These are phyloP conservation scores for Protonibea diacanthus DNA, from an alignment of 2,797 vertebrate genomes.

Conservation along the genomic window DNA sequence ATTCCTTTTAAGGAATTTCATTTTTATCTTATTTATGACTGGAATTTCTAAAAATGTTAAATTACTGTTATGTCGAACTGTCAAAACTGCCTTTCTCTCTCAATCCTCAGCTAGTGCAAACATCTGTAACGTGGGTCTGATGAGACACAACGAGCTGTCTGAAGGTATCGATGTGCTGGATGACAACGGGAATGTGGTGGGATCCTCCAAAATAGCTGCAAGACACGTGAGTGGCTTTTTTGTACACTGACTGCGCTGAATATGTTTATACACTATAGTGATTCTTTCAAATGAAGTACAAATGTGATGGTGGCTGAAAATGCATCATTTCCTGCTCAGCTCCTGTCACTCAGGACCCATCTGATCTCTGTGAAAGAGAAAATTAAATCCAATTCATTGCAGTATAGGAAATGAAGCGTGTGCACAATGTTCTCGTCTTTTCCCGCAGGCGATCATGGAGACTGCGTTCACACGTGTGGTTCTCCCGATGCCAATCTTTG, in stretches of 20 bases:
- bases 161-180: constrained; percentile 95
- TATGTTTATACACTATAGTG: not conserved
- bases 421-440: constrained; percentile 62
- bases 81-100: not conserved
- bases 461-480: constrained; percentile 96
- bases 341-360: constrained; percentile 41
- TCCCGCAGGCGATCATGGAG: constrained; percentile 92
- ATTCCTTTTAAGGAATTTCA: not conserved
- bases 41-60: not conserved
- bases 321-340: constrained; percentile 16
- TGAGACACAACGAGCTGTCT: constrained; percentile 95
- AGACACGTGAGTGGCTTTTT: constrained; percentile 87
- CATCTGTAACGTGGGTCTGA: constrained; percentile 97
- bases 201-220: constrained; percentile 94
- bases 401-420: constrained; percentile 62
- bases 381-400: constrained; percentile 56
- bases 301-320: constrained; percentile 1
- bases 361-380: constrained; percentile 43
- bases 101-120: constrained; percentile 91
- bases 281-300: not conserved
- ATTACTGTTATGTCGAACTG: not conserved
- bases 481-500: constrained; percentile 97
- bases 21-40: not conserved
- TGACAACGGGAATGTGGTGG: constrained; percentile 90
- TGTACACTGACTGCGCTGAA: constrained; percentile 2